Conservation (phyloP, 2,888 invertebrate species). For the Drosophila kambysellisi region DNA sequence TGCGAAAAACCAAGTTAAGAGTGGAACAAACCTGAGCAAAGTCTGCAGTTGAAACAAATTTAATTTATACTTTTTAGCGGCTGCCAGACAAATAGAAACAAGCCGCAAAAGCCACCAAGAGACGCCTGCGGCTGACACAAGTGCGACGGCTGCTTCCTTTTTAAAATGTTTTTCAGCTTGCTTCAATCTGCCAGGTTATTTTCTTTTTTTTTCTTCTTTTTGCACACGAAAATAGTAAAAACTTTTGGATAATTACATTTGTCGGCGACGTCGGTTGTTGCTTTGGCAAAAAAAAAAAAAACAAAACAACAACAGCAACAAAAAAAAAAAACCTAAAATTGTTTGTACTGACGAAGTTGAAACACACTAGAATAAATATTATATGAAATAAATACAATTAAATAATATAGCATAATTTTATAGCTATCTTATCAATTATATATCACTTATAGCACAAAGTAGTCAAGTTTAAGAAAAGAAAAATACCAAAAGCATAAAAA, state of each 20-base stretch:
- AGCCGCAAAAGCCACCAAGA: conserved; percentile 61
- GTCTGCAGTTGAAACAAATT: conserved; percentile 77
- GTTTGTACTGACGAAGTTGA: neutral
- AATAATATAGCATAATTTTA: neutral
- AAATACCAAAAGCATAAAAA: neutral
- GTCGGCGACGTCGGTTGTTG: conserved; percentile 50
- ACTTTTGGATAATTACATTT: conserved; percentile 79
- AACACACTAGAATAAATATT: neutral
- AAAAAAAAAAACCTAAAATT: too few relatives aligned
- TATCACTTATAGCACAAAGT: neutral
- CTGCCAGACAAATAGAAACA: conserved; percentile 71
- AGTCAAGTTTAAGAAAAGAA: too few relatives aligned
- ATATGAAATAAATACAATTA: neutral
- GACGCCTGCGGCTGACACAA: conserved; percentile 59
- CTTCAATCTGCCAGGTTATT: conserved; percentile 34
- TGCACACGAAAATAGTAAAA: conserved; percentile 64
- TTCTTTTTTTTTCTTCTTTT: conserved; percentile 15
- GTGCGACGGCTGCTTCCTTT: conserved; percentile 43
- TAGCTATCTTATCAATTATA: too few relatives aligned
- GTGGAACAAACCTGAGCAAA: conserved; percentile 52
- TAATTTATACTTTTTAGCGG: conserved; percentile 75
- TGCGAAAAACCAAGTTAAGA: conserved; percentile 24
- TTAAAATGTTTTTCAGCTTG: conserved; percentile 39
- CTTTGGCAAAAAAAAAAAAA: conserved; percentile 52
- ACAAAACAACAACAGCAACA: neutral